Base-by-base conservation (phyloP, 2,888 invertebrate genomes). In the Alloscopus bannaensis region DNA sequence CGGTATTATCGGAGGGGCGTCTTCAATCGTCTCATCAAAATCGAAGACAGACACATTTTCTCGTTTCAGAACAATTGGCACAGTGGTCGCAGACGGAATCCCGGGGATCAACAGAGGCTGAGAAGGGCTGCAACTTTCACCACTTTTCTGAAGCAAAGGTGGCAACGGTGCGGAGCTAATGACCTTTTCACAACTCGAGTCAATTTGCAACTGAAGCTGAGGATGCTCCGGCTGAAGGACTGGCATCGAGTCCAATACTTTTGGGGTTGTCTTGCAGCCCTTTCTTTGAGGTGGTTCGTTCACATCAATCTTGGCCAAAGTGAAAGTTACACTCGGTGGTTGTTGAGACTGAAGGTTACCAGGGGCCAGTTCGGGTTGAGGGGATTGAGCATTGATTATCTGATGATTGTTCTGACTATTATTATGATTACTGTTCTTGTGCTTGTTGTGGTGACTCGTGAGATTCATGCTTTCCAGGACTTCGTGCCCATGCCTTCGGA, bases 401-500 rank as follows among this genome's bases (percentile, higher is more conserved):
- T 42, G 26, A 18, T 57, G 42, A 42, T 60, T 50, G 26, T 22
- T 36, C n/a, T 50, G 18, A 42, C 31, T 52, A 65, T 55, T 65
- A 29, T 31, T 64, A 40, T 73, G 64, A 24, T 66, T 76, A 22
- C 68, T 55, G 52, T 73, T 64, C 11, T 73, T 76, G 28, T 68
- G 55, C 55, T 68, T 77, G 26, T 47, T 52, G 52, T 77, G 76
- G 24, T 69, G 68, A 40, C 60, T 76, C 0, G 68, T 50, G 22
- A 77, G 45, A 24, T 77, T 77, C 76, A 77, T 77, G 29, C 76
- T 77, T 42, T 77, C 76, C 6, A 77, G 45, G 11, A 77, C 76
- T 24, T 77, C 76, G 20, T 77, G 76, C 0, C 85, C 85, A 88
- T 98, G 98, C 88, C 97, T 98, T 98, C 47, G 97, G n/a, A n/a